Percentiles rank a stretch among this genome's conserved stretches.
Evolutionary conservation across 2,888 invertebrate genomes (phyloP).

Genomic region (Ormyrus labotus): DNA sequence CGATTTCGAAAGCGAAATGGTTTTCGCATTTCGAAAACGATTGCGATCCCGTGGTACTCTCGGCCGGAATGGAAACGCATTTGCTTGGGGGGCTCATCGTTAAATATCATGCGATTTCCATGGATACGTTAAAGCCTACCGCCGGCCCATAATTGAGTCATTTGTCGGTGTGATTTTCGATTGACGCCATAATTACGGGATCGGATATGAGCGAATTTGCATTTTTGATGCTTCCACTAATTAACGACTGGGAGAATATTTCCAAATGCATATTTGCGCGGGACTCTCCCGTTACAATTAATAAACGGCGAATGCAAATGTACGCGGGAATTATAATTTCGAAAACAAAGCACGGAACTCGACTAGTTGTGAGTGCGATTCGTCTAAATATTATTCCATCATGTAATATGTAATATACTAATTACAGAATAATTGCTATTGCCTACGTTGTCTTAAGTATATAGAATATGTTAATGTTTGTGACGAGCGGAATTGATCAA

Average conservation of each 20-base stretch:
- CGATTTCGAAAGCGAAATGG: background rate
- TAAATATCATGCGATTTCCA: constrained; percentile 24
- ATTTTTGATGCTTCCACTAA: constrained; percentile 31
- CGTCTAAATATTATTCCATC: too few species aligned
- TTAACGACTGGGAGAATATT: constrained; percentile 33
- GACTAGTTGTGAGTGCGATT: too few species aligned
- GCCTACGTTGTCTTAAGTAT: too few species aligned
- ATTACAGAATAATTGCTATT: too few species aligned
- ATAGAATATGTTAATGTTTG: too few species aligned
- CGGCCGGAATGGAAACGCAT: constrained; percentile 19
- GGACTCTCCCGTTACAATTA: background rate
- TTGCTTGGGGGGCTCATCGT: background rate
- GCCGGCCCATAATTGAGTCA: constrained; percentile 23
- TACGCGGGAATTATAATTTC: background rate
- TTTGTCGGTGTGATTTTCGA: constrained; percentile 19
- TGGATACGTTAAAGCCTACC: constrained; percentile 34
- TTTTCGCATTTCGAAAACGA: background rate
- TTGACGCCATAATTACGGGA: background rate
- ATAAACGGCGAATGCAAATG: background rate
- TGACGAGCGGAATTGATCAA: too few species aligned
- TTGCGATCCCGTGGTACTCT: background rate
- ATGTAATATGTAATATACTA: too few species aligned
- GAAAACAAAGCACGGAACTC: too few species aligned
- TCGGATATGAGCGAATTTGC: background rate
- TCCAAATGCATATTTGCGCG: background rate